These are phyloP conservation scores for Salvelinus fontinalis DNA, from an alignment of 2,113 vertebrate species.

Conservation along the genomic window DNA sequence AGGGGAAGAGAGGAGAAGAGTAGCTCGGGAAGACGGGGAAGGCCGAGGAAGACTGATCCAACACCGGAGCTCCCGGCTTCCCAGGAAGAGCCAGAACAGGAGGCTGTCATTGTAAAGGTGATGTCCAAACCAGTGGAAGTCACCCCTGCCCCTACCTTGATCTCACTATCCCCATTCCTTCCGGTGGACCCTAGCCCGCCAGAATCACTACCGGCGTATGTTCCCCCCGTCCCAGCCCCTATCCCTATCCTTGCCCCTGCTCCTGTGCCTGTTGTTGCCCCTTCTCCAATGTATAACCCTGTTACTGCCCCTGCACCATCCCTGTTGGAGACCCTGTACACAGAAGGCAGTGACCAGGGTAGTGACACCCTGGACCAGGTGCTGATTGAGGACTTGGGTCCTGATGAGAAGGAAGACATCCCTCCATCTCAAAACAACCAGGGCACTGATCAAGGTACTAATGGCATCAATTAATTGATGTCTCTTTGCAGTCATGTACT, in stretches of 20 bases:
- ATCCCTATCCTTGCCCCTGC: slow-evolving; percentile 6
- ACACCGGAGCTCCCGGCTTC: slow-evolving; percentile 2
- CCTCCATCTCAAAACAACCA: slow-evolving; percentile 32
- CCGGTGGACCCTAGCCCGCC: neutral
- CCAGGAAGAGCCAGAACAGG: slow-evolving; percentile 40
- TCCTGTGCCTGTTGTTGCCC: neutral
- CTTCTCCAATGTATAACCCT: slow-evolving; percentile 19
- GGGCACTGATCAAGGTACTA: slow-evolving; percentile 44
- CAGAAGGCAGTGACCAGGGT: slow-evolving; percentile 22
- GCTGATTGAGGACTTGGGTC: slow-evolving; percentile 69
- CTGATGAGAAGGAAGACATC: slow-evolving; percentile 69
- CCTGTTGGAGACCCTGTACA: slow-evolving; percentile 37
- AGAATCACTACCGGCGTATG: slow-evolving; percentile 28
- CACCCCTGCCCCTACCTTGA: slow-evolving; percentile 19
- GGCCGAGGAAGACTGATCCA: slow-evolving; percentile 65
- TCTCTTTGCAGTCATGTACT: neutral
- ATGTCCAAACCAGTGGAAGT: slow-evolving; percentile 33
- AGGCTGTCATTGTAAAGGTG: slow-evolving; percentile 33
- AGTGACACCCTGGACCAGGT: slow-evolving; percentile 42
- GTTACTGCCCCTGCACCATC: slow-evolving; percentile 11
- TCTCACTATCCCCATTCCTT: neutral
- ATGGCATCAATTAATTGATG: neutral
- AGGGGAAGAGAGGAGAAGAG: slow-evolving; percentile 51
- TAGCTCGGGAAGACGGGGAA: slow-evolving; percentile 62
- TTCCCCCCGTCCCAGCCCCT: neutral